These are phyloP conservation scores for Heliconius sara DNA, from an alignment of 2,888 invertebrate genomes.

Conservation along the genomic window DNA sequence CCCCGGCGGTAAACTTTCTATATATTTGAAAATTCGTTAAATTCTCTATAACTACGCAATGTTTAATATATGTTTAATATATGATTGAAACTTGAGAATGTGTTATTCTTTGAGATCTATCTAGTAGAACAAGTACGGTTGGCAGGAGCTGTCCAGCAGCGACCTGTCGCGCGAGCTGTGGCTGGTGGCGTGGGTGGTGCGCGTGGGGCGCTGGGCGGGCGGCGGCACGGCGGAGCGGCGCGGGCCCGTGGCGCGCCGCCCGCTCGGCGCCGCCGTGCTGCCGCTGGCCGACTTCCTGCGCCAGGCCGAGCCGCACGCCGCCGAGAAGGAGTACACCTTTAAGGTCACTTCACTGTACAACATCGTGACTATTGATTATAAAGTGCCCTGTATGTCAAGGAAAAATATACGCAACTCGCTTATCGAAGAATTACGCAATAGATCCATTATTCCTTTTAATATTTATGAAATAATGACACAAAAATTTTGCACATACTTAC, in stretches of 20 bases:
- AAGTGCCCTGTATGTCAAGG: too few relatives aligned
- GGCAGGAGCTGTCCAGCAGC: slow-evolving; percentile 89
- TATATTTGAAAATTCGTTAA: too few relatives aligned
- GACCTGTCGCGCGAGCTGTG: slow-evolving; percentile 94
- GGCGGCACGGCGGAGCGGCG: slow-evolving; percentile 81
- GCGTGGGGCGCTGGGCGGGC: slow-evolving; percentile 92
- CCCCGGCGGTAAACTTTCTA: too few relatives aligned
- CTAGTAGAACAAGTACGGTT: too few relatives aligned
- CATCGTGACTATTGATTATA: too few relatives aligned
- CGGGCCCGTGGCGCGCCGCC: slow-evolving; percentile 87
- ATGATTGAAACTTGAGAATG: too few relatives aligned
- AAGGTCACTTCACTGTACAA: slow-evolving; percentile 72
- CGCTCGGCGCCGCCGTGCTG: slow-evolving; percentile 94
- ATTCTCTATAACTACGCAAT: too few relatives aligned
- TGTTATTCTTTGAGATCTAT: too few relatives aligned
- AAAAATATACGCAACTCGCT: too few relatives aligned
- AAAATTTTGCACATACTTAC: background rate
- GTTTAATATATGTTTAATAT: background rate
- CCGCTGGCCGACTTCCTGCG: slow-evolving; percentile 88
- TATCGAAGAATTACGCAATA: too few relatives aligned
- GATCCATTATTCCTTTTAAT: background rate
- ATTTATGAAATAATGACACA: background rate
- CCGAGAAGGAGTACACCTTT: slow-evolving; percentile 91
- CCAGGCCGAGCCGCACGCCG: slow-evolving; percentile 83
- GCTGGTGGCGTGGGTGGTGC: slow-evolving; percentile 94